Evolutionary conservation across 2,888 invertebrate species (phyloP).

Genomic region (Hesperia comma): DNA sequence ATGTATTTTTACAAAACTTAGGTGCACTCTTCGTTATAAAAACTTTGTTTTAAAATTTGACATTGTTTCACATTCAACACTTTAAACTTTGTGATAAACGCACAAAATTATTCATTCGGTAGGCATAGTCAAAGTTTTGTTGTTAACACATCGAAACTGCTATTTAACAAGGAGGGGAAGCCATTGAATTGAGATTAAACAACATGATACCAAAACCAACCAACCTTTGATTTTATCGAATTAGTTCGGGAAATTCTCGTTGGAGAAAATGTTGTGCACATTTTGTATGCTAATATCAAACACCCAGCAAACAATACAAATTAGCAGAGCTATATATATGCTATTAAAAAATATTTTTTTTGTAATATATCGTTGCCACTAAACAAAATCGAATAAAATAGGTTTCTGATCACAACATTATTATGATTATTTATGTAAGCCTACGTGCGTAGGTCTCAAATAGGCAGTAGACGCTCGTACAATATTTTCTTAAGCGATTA

Average conservation of each 20-base stretch:
- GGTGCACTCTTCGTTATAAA: background rate
- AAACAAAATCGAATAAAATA: too few relatives aligned
- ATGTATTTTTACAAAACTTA: too few relatives aligned
- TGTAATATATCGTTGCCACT: too few relatives aligned
- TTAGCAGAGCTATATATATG: too few relatives aligned
- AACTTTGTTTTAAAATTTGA: background rate
- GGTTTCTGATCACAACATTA: too few relatives aligned
- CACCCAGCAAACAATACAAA: slow-evolving; percentile 6
- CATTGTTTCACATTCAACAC: background rate
- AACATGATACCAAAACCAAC: slow-evolving; percentile 70
- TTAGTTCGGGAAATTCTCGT: slow-evolving; percentile 61
- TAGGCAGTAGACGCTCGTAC: too few relatives aligned
- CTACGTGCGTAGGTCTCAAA: too few relatives aligned
- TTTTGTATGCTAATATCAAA: slow-evolving; percentile 18
- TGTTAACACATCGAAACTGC: slow-evolving; percentile 79
- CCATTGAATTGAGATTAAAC: slow-evolving; percentile 78
- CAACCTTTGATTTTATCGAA: slow-evolving; percentile 74
- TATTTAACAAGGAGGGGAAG: slow-evolving; percentile 73
- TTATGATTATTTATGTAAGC: too few relatives aligned
- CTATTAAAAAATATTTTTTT: too few relatives aligned
- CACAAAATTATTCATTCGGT: slow-evolving; percentile 53
- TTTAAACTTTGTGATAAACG: slow-evolving; percentile 10
- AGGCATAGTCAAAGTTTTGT: slow-evolving; percentile 51
- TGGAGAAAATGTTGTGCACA: slow-evolving; percentile 41
- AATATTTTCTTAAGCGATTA: too few relatives aligned